A percentile compares a stretch with the other conserved stretches of the same genome.
Evolutionary conservation across 2,888 invertebrate species (phyloP).

Genomic region (Caenorhabditis sinica): DNA sequence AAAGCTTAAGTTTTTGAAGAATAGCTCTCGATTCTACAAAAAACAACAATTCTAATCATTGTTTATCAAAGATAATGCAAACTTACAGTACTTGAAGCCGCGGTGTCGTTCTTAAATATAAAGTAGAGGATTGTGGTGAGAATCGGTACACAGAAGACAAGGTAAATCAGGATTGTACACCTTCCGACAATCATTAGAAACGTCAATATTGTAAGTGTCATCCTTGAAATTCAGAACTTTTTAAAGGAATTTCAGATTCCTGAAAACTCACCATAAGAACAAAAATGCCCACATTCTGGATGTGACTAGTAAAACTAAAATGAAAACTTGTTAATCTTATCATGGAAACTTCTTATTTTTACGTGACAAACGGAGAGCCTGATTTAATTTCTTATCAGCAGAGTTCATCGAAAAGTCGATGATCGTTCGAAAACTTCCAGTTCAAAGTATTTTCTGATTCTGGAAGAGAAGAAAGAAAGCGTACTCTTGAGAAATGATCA

Average conservation of each 20-base stretch:
- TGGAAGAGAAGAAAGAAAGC: constrained; percentile 31
- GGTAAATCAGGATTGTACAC: constrained; percentile 57
- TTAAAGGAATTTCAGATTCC: not conserved
- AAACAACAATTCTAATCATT: no score
- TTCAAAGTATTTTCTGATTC: not conserved
- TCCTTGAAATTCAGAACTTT: constrained; percentile 9
- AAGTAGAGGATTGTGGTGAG: constrained; percentile 46
- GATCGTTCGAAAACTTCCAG: not conserved
- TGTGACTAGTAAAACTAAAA: constrained; percentile 1
- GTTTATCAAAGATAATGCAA: not conserved
- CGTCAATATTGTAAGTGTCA: constrained; percentile 28
- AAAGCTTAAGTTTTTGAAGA: constrained; percentile 66
- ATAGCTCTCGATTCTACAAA: constrained; percentile 50
- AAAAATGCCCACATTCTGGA: constrained; percentile 59
- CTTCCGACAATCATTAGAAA: constrained; percentile 49
- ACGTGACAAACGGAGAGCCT: constrained; percentile 11
- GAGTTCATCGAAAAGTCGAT: constrained; percentile 33
- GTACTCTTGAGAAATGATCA: constrained; percentile 55
- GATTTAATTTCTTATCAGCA: constrained; percentile 20
- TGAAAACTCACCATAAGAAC: constrained; percentile 35
- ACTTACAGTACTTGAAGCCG: constrained; percentile 27
- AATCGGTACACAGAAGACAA: constrained; percentile 53
- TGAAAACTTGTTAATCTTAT: not conserved
- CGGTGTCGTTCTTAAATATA: constrained; percentile 54
- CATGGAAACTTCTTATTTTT: not conserved